Base-by-base conservation (phyloP, 2,113 vertebrate species). In the rabbit (Oryctolagus cuniculus) region DNA sequence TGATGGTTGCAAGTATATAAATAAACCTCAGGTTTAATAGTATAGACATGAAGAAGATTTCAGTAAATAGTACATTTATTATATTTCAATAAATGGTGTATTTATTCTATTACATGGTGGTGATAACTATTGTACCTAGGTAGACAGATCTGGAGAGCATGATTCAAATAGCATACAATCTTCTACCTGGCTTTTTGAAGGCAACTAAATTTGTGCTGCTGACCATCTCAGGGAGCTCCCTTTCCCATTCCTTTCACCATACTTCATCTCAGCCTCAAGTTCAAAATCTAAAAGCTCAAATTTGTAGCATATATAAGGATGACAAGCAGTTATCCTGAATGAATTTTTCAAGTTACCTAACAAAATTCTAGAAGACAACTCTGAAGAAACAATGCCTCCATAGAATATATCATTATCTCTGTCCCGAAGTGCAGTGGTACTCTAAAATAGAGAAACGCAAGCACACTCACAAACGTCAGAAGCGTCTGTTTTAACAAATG, bases 361-460 rank as follows among this genome's bases (percentile, higher is more conserved):
- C 8, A 64, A 66, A 73, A 89, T 58, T 82, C 22, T 89, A 89
- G 90, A 83, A 58, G 81, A 9, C 70, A 64, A 81, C 11, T 72
- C 17, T 24, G 51, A 63, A 81, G 38, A 1, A 3, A 16, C 55
- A 58, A 58, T 58, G 12, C 15, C 15, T 53, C 16, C 22, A 66
- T n/a, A 8, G 25, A 67, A 21, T 69, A 36, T 61, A 11, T n/a
- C 53, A 53, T 27, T 29, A 77, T 61, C 66, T 63, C 49, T 66
- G 17, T 16, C 6, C 15, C 36, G 22, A 77, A 63, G 12, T n/a
- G 15, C 4, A 58, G 29, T 49, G 12, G 8, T n/a, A n/a, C 5
- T 94, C 58, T 92, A 90, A 90, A 79, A 51, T 22, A 63, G 6
- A 93, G 44, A 93, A 75, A 67, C 21, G n/a, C 85, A 21, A 63